These are phyloP conservation scores for Caenorhabditis drosophilae DNA, from an alignment of 2,888 invertebrate genomes.

Conservation along the genomic window DNA sequence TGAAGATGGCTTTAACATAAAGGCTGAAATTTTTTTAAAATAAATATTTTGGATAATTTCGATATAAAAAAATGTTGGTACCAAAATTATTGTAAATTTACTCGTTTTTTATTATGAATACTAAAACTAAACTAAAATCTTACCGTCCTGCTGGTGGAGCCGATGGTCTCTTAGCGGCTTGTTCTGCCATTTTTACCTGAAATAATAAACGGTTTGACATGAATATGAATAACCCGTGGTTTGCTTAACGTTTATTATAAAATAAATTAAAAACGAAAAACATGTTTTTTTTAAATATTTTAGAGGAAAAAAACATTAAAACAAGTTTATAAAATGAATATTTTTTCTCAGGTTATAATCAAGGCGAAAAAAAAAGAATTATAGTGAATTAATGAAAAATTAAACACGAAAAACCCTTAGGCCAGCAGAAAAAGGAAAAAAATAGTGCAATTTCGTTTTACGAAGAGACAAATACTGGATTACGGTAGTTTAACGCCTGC, in stretches of 20 bases:
- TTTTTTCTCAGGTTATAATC: neutral
- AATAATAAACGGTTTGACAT: conserved; percentile 12
- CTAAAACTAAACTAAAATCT: conserved; percentile 8
- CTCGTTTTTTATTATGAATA: no score
- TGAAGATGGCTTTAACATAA: conserved; percentile 66
- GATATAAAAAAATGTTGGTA: no score
- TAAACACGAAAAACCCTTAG: conserved; percentile 11
- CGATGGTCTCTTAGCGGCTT: conserved; percentile 42
- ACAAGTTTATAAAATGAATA: neutral
- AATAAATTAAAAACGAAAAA: neutral
- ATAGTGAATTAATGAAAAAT: neutral
- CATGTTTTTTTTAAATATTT: conserved; percentile 7
- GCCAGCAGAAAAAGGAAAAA: conserved; percentile 25
- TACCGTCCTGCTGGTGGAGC: conserved; percentile 52
- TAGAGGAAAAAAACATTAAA: conserved; percentile 1
- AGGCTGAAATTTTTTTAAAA: conserved; percentile 40
- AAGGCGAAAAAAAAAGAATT: neutral
- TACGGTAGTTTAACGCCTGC: conserved; percentile 22
- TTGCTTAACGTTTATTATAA: conserved; percentile 1
- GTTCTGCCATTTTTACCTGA: conserved; percentile 52
- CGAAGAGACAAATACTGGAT: neutral
- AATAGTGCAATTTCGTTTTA: neutral
- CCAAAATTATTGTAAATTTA: no score
- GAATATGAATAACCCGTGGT: no score
- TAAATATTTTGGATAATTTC: neutral